phyloP scores from a whole-genome alignment of 2,797 vertebrate species.

The Gila robusta region DNA sequence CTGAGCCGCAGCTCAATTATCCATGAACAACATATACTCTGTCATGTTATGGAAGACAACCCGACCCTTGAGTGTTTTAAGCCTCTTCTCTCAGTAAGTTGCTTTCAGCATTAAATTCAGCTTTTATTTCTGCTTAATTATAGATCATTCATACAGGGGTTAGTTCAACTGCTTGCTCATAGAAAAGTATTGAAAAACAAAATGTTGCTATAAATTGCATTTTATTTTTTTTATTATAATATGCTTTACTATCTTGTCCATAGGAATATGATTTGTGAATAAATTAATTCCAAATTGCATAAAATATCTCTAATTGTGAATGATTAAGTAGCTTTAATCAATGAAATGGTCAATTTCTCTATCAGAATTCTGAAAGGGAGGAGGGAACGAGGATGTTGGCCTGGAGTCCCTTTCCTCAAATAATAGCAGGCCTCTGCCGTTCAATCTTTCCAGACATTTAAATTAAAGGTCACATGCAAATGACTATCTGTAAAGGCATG shows the following conservation, averaged over 20 bases:
- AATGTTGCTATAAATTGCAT: not conserved
- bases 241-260: not conserved
- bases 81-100: not conserved
- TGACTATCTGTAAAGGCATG: conserved; percentile 52
- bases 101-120: not conserved
- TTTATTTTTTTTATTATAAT: not conserved
- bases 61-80: not conserved
- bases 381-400: conserved; percentile 27
- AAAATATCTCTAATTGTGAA: conserved; percentile 15
- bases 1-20: not conserved
- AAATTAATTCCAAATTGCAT: not conserved
- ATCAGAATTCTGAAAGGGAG: conserved; percentile 45
- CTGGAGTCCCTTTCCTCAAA: conserved; percentile 50
- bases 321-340: conserved; percentile 39
- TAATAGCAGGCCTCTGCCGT: conserved; percentile 55
- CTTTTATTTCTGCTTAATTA: conserved; percentile 1
- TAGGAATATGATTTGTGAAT: not conserved
- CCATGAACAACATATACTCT: not conserved
- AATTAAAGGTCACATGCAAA: conserved; percentile 69
- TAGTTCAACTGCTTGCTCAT: not conserved
- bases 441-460: conserved; percentile 66
- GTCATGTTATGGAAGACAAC: not conserved
- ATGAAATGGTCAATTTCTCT: conserved; percentile 45
- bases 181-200: not conserved
- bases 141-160: not conserved